A percentile compares a stretch with the other conserved stretches of the same genome.
These are phyloP conservation scores for Leucophenga varia DNA, from an alignment of 1,140 invertebrate species.

Conservation along the genomic window DNA sequence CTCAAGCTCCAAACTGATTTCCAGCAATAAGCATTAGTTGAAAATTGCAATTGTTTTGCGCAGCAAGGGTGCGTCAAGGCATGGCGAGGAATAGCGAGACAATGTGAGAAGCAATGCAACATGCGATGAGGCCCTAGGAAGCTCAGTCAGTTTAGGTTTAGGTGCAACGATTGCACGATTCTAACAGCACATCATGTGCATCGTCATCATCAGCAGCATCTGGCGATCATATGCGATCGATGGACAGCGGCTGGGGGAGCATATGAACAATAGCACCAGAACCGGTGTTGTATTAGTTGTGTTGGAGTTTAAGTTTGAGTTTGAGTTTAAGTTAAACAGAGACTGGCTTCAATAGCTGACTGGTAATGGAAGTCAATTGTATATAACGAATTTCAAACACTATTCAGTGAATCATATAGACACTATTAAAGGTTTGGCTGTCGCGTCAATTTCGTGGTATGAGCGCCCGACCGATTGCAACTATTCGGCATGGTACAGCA, in stretches of 20 bases:
- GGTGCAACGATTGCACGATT: slow-evolving; percentile 28
- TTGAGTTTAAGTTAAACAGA: no score
- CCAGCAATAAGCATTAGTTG: slow-evolving; percentile 56
- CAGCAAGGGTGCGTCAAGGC: slow-evolving; percentile 17
- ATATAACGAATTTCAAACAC: slow-evolving; percentile 47
- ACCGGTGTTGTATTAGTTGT: no score
- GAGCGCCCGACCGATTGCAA: slow-evolving; percentile 31
- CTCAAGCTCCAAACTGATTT: slow-evolving; percentile 45
- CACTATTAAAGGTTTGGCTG: slow-evolving; percentile 51
- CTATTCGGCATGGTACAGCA: no score
- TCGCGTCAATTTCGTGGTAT: slow-evolving; percentile 51
- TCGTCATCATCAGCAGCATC: slow-evolving; percentile 24
- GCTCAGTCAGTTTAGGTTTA: slow-evolving; percentile 1
- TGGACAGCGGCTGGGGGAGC: no score
- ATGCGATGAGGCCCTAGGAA: no score
- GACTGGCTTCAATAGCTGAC: slow-evolving; percentile 21
- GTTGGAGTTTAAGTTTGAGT: no score
- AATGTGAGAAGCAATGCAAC: slow-evolving; percentile 13
- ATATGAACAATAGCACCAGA: no score
- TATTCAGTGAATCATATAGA: slow-evolving; percentile 49
- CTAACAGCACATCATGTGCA: slow-evolving; percentile 33
- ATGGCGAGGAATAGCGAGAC: slow-evolving; percentile 43
- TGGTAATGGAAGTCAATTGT: slow-evolving; percentile 52
- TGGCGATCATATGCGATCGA: no score
- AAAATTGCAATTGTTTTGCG: slow-evolving; percentile 54